Conservation (phyloP, 1,140 invertebrate species). For the Galendromus occidentalis region DNA sequence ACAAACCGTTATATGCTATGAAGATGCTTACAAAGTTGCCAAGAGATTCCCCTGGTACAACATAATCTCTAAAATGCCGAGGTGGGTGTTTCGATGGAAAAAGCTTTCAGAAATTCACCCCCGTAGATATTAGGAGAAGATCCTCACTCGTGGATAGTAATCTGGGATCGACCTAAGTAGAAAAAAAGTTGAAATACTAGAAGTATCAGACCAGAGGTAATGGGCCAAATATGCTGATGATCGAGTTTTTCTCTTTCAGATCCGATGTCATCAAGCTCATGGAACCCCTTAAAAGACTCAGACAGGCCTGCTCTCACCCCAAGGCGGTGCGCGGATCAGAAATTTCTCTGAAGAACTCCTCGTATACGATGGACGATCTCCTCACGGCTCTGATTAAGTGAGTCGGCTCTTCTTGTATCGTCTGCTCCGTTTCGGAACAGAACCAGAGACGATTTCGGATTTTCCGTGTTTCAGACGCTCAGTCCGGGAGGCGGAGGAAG, state of each 20-base stretch:
- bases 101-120: too few species aligned
- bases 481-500: slow-evolving; percentile 40
- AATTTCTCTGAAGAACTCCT: slow-evolving; percentile 32
- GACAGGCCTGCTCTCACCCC: slow-evolving; percentile 51
- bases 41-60: background rate
- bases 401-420: slow-evolving; percentile 19
- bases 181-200: too few species aligned
- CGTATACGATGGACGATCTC: slow-evolving; percentile 42
- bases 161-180: too few species aligned
- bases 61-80: slow-evolving; percentile 1
- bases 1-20: slow-evolving; percentile 30
- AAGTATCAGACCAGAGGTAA: too few species aligned
- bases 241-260: background rate
- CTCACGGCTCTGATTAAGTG: slow-evolving; percentile 42
- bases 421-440: too few species aligned
- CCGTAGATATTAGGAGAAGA: too few species aligned
- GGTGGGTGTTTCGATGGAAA: background rate
- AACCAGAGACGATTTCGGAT: too few species aligned
- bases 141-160: too few species aligned
- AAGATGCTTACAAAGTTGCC: slow-evolving; percentile 21
- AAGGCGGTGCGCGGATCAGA: slow-evolving; percentile 40
- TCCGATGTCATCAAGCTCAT: slow-evolving; percentile 27
- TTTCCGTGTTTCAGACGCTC: slow-evolving; percentile 18
- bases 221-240: too few species aligned
- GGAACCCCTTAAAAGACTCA: slow-evolving; percentile 40